Evolutionary conservation across 2,888 invertebrate species (phyloP).

Genomic region (Lasioglossum oenotherae): DNA sequence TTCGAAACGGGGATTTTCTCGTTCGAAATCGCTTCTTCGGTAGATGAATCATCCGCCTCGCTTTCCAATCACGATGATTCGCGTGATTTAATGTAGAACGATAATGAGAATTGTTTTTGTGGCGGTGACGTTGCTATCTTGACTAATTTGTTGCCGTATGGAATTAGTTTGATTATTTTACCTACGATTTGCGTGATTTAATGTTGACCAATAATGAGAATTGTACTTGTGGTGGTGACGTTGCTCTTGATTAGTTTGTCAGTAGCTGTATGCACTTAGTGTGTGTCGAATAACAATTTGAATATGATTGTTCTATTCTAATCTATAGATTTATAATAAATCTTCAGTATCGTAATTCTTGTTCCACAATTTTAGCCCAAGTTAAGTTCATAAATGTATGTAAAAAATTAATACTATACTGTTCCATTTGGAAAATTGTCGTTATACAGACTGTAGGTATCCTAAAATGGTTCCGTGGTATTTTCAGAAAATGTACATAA

Average conservation of each 20-base stretch:
- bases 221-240: too few relatives aligned
- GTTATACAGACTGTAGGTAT: too few relatives aligned
- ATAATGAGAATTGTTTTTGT: background rate
- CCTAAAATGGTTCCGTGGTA: background rate
- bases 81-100: background rate
- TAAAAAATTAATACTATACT: too few relatives aligned
- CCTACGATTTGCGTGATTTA: background rate
- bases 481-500: background rate
- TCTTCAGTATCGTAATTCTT: too few relatives aligned
- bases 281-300: background rate
- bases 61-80: background rate
- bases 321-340: background rate
- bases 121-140: background rate
- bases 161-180: background rate
- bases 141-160: background rate
- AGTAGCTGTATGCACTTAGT: background rate
- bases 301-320: background rate
- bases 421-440: too few relatives aligned
- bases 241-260: background rate
- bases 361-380: too few relatives aligned
- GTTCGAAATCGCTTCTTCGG: background rate
- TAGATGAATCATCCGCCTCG: background rate
- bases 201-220: too few relatives aligned
- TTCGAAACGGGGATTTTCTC: slow-evolving; percentile 3
- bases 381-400: too few relatives aligned